These are phyloP conservation scores for Lethocerus indicus DNA, from an alignment of 1,140 invertebrate genomes.

Conservation along the genomic window DNA sequence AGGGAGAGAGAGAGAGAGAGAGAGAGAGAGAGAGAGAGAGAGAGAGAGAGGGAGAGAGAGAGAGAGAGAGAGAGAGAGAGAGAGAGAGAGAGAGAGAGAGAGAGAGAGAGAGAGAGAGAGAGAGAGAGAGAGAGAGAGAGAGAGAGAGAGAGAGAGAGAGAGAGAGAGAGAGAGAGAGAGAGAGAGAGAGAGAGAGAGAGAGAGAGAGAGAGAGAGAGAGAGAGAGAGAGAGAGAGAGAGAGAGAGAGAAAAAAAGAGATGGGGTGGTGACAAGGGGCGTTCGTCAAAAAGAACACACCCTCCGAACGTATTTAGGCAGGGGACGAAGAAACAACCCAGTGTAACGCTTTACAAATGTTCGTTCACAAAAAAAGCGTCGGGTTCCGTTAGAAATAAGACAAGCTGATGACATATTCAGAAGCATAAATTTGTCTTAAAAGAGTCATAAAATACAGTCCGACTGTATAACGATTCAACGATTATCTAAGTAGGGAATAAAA, in stretches of 20 bases:
- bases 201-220: slow-evolving; percentile 12
- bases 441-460: too few species aligned
- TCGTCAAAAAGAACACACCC: too few species aligned
- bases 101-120: slow-evolving; percentile 4
- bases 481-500: too few species aligned
- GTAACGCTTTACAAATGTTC: too few species aligned
- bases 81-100: slow-evolving; percentile 4
- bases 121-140: neutral
- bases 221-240: slow-evolving; percentile 13
- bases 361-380: too few species aligned
- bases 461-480: too few species aligned
- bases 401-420: too few species aligned
- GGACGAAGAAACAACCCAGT: too few species aligned
- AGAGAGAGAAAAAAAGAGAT: slow-evolving; percentile 12
- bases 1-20: slow-evolving; percentile 6
- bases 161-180: slow-evolving; percentile 12
- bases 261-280: neutral
- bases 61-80: slow-evolving; percentile 5
- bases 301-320: too few species aligned
- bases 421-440: too few species aligned
- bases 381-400: too few species aligned
- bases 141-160: slow-evolving; percentile 10
- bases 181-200: slow-evolving; percentile 14
- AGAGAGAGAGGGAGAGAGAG: slow-evolving; percentile 1
- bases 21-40: slow-evolving; percentile 3